Percentiles rank a stretch among this genome's conserved stretches.
Conservation (phyloP, 2,888 invertebrate species). For the Sthenelais limicola region DNA sequence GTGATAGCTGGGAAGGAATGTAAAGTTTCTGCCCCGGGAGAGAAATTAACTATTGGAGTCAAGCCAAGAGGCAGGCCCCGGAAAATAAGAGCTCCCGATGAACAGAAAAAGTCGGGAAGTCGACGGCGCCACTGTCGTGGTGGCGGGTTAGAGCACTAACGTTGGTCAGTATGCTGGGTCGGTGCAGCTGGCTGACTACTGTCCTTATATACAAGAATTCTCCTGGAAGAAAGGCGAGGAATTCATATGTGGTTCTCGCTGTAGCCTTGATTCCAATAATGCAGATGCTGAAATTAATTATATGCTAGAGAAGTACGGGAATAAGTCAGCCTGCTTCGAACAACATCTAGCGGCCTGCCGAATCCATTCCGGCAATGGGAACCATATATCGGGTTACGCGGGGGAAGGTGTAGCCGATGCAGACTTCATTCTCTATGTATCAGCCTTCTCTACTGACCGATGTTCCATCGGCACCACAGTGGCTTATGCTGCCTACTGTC, state of each 20-base stretch:
- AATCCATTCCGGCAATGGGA: too few species aligned
- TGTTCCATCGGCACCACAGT: constrained; percentile 93
- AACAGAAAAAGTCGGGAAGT: too few species aligned
- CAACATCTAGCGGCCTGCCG: too few species aligned
- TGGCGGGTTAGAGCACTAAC: too few species aligned
- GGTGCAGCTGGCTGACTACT: constrained; percentile 91
- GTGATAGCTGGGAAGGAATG: too few species aligned
- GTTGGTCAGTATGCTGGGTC: constrained; percentile 86
- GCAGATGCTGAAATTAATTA: constrained; percentile 89
- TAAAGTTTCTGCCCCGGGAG: too few species aligned
- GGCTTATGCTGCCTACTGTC: constrained; percentile 98
- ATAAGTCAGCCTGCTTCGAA: constrained; percentile 91
- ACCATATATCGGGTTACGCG: constrained; percentile 79
- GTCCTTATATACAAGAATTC: constrained; percentile 84
- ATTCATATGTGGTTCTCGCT: constrained; percentile 93
- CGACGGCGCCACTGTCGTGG: too few species aligned
- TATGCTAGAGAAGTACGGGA: constrained; percentile 91
- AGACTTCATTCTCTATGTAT: constrained; percentile 97
- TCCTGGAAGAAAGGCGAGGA: constrained; percentile 50
- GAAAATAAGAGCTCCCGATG: too few species aligned
- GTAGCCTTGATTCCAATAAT: constrained; percentile 91
- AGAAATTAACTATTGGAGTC: too few species aligned
- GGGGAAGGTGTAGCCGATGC: constrained; percentile 78
- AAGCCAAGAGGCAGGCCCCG: too few species aligned
- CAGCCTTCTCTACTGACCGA: constrained; percentile 92